phyloP scores from a whole-genome alignment of 2,888 invertebrate species.

The Dysmachus trigonus region DNA sequence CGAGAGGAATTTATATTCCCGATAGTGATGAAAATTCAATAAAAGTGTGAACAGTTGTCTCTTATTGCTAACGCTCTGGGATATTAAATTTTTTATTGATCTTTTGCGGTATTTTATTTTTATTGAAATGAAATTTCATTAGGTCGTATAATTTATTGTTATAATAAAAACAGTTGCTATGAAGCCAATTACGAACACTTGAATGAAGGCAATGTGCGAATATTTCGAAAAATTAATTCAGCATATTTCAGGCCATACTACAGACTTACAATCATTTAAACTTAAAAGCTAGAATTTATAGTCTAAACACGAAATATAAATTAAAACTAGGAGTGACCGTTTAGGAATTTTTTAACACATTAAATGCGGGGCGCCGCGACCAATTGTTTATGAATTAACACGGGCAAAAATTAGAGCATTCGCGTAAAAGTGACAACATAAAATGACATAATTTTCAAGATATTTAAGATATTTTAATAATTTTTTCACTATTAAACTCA shows the following conservation, averaged over 20 bases:
- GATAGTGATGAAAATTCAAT: constrained; percentile 4
- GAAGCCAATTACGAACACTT: no score
- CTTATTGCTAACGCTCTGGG: background rate
- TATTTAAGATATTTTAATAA: no score
- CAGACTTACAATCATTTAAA: no score
- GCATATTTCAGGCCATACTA: no score
- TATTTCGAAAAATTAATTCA: no score
- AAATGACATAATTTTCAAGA: no score
- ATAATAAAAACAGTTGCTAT: background rate
- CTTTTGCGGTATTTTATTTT: background rate
- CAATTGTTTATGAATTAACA: background rate
- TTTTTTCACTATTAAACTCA: no score
- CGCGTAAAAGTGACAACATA: background rate
- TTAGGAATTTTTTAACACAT: no score
- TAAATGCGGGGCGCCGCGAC: background rate
- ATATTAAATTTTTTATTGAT: background rate
- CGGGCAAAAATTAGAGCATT: background rate
- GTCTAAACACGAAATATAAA: no score
- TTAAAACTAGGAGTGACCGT: no score
- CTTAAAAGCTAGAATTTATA: no score
- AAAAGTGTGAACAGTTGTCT: background rate
- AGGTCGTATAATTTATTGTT: background rate
- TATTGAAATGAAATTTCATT: background rate
- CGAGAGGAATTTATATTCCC: background rate
- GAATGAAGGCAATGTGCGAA: no score